Evolutionary conservation across 2,888 invertebrate genomes (phyloP).

Genomic region (Geophilus truncorum): DNA sequence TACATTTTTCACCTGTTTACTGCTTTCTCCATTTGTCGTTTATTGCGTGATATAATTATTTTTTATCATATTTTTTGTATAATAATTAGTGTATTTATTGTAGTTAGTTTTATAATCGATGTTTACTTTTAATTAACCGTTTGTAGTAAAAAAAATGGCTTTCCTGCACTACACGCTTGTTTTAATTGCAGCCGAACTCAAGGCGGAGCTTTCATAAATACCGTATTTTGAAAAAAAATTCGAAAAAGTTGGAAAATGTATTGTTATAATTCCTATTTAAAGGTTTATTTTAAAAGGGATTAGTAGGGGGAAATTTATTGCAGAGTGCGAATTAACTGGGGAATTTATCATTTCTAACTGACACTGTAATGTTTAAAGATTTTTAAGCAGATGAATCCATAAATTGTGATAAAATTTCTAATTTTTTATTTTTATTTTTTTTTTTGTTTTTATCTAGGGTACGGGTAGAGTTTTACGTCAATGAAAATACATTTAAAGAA

Average conservation of each 20-base stretch:
- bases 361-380: background rate
- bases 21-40: background rate
- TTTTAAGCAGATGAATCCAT: background rate
- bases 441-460: slow-evolving; percentile 72
- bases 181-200: background rate
- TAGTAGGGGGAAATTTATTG: background rate
- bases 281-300: background rate
- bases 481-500: slow-evolving; percentile 98
- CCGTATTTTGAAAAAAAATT: too few species aligned
- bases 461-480: slow-evolving; percentile 98
- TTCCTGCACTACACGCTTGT: background rate
- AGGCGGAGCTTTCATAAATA: background rate
- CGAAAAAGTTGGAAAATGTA: too few species aligned
- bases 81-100: background rate
- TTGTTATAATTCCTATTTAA: background rate
- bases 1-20: background rate
- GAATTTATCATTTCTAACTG: background rate
- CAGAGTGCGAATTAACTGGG: background rate
- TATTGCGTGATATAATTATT: background rate
- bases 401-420: background rate
- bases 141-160: background rate
- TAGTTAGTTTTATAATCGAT: too few species aligned
- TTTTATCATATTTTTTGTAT: background rate
- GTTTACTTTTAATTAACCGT: background rate
- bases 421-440: background rate